Evolutionary conservation across 1,140 invertebrate genomes (phyloP).

Genomic region (Mizuhopecten yessoensis): DNA sequence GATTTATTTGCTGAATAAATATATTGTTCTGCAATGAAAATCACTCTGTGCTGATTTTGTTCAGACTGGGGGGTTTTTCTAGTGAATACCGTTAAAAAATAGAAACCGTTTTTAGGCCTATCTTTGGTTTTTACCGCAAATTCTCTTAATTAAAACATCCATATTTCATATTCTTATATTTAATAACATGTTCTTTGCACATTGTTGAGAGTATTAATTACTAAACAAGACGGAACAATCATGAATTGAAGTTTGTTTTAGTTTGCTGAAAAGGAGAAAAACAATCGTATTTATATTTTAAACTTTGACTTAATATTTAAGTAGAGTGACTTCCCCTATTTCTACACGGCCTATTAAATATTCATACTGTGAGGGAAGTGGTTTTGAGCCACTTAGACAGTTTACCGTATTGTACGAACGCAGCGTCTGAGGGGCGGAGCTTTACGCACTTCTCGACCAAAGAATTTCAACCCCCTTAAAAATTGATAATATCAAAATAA

Average conservation of each 20-base stretch:
- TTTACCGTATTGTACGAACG: background rate
- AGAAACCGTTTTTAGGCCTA: no score
- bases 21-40: no score
- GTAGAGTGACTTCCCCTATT: slow-evolving; percentile 8
- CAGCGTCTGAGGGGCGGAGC: background rate
- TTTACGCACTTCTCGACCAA: background rate
- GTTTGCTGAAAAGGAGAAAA: background rate
- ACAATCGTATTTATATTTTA: no score
- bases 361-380: background rate
- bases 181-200: no score
- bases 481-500: no score
- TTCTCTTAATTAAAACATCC: no score
- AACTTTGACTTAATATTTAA: background rate
- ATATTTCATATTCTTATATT: no score
- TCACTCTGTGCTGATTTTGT: no score
- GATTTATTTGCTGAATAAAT: no score
- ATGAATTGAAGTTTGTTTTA: background rate
- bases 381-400: background rate
- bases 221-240: background rate
- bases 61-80: no score
- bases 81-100: no score
- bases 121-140: background rate
- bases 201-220: background rate
- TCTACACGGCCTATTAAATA: background rate
- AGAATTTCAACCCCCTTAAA: no score